Percentiles rank a stretch among this genome's conserved stretches.
These are phyloP conservation scores for Elgonia sp. DNA, from an alignment of 2,888 invertebrate genomes.

Conservation along the genomic window DNA sequence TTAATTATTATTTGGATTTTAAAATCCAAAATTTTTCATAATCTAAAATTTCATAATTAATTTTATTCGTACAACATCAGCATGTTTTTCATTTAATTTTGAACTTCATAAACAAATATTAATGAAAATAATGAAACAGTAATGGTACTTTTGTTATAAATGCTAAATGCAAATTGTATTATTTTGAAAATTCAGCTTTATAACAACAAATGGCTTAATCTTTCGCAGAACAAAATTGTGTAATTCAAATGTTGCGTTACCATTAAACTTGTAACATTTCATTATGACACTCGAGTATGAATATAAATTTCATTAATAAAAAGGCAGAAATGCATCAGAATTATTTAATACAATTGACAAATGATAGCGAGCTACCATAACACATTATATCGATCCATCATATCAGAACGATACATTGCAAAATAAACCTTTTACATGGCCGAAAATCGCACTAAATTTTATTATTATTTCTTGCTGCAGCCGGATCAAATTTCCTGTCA, in stretches of 20 bases:
- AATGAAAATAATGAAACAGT: too few species aligned
- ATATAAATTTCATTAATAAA: constrained; percentile 27
- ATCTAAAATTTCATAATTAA: too few species aligned
- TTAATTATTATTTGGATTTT: too few species aligned
- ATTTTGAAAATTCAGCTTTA: too few species aligned
- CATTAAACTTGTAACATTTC: constrained; percentile 32
- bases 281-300: constrained; percentile 8
- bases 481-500: constrained; percentile 14
- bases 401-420: constrained; percentile 28
- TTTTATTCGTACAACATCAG: too few species aligned
- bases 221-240: background rate
- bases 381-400: constrained; percentile 33
- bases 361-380: constrained; percentile 23
- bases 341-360: constrained; percentile 44
- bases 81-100: too few species aligned
- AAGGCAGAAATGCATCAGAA: constrained; percentile 16
- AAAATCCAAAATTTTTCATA: too few species aligned
- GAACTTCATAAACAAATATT: too few species aligned
- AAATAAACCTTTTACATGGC: background rate
- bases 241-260: constrained; percentile 13
- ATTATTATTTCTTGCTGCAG: background rate
- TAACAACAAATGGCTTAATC: background rate
- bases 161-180: too few species aligned
- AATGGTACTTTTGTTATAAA: too few species aligned
- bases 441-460: constrained; percentile 15